These are phyloP conservation scores for Pseudopipra pipra DNA, from an alignment of 2,113 vertebrate genomes.

Conservation along the genomic window DNA sequence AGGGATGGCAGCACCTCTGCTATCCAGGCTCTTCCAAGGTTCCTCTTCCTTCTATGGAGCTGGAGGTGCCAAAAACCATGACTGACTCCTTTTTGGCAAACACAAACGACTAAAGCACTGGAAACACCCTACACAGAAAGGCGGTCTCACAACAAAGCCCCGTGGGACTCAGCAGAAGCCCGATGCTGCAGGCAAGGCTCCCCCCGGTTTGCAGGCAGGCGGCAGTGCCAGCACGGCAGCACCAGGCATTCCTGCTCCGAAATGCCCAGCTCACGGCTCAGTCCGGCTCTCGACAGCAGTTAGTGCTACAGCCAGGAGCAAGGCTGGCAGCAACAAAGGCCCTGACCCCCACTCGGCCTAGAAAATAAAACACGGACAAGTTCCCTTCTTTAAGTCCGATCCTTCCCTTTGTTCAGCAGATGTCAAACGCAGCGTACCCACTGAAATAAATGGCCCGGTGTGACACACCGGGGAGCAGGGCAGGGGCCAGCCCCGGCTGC, in stretches of 20 bases:
- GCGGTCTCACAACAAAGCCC: neutral
- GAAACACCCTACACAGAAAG: neutral
- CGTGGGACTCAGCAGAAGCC: neutral
- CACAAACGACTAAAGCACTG: neutral
- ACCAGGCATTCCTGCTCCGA: neutral
- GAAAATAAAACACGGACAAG: neutral
- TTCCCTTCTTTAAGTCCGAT: neutral
- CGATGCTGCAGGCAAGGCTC: rapidly evolving
- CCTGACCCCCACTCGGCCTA: neutral
- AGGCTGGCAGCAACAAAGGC: conserved; percentile 1
- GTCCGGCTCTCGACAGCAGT: neutral
- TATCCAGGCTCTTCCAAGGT: neutral
- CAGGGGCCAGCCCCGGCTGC: neutral
- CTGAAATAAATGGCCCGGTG: neutral
- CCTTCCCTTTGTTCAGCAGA: neutral
- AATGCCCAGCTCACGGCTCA: neutral
- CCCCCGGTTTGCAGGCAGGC: neutral
- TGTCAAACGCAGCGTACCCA: neutral
- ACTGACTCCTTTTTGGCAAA: neutral
- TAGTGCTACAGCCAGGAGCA: neutral
- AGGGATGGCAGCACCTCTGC: neutral
- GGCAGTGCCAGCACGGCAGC: neutral
- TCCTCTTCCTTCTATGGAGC: neutral
- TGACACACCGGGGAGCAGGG: neutral
- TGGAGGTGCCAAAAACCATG: neutral